Conservation (phyloP, 2,797 vertebrate species). For the Sphenodon punctatus region DNA sequence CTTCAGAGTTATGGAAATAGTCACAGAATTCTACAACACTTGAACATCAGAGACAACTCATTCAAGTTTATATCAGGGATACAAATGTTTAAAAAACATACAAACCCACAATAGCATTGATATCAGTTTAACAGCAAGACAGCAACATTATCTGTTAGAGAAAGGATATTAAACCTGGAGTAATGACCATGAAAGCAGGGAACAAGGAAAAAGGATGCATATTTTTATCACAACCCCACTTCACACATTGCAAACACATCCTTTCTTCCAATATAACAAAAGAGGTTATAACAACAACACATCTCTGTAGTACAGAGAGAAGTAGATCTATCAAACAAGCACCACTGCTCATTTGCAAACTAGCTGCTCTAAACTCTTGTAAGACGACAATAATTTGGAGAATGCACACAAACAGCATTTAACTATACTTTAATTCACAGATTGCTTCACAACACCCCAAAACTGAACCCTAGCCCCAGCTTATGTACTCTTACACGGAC, state of each 20-base stretch:
- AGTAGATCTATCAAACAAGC: fast-evolving
- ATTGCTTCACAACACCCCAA: neutral
- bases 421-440: neutral
- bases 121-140: neutral
- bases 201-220: neutral
- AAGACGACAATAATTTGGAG: fast-evolving
- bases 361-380: fast-evolving
- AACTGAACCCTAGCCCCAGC: fast-evolving
- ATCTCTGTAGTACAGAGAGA: neutral
- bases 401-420: neutral
- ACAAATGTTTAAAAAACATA: neutral
- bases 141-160: neutral
- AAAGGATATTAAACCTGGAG: neutral
- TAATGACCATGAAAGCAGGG: neutral
- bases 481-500: neutral
- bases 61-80: neutral
- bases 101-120: neutral
- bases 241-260: fast-evolving
- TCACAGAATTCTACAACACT: neutral
- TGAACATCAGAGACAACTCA: neutral
- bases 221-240: fast-evolving
- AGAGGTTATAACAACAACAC: neutral
- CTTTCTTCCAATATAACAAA: neutral
- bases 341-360: neutral
- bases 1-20: slow-evolving; percentile 6